Base-by-base conservation (phyloP, 2,113 vertebrate species). In the Trachemys scripta region DNA sequence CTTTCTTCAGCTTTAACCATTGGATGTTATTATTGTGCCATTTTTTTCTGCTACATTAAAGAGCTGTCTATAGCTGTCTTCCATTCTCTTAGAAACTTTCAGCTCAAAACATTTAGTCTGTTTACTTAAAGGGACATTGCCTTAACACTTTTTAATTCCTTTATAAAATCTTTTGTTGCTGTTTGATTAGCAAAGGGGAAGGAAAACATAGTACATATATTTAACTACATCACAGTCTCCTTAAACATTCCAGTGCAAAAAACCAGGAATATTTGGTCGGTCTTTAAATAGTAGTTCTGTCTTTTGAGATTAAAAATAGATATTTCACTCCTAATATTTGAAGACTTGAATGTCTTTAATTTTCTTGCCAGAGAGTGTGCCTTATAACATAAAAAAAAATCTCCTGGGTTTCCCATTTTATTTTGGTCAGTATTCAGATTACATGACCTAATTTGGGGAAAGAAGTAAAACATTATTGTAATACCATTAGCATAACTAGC, bases 401-500 rank as follows among this genome's bases (percentile, higher is more conserved):
- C 72, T 54, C 38, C 56, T 47, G 49, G 9, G 0, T 1, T 76
- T 87, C 72, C 91, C 22, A n/a, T 90, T 88, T 12, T 93, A 88
- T 16, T 35, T 92, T 84, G 57, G 14, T 81, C 95, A 0, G 0
- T 38, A 6, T 84, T 95, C 95, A 42, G 88, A 65, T 94, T 50
- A 65, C n/a, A 31, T 88, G 84, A 87, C 89, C 75, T 94, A 75
- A 53, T 95, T 88, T 91, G 93, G 84, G n/a, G 27, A 35, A 93
- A 90, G 62, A 94, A 82, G 47, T 93, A 93, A 93, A 97, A 86
- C 1, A 20, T 79, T 88, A 92, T 95, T 94, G 78, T 87, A 65
- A 87, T 91, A 19, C 42, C 7, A 87, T 96, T 96, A 95, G 90
- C 94, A 84, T 92, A 85, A 94, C 95, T 95, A 84, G 78, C 8